Percentiles rank a stretch among this genome's conserved stretches.
phyloP scores from a whole-genome alignment of 2,797 vertebrate species.

The Artibeus jamaicensis region DNA sequence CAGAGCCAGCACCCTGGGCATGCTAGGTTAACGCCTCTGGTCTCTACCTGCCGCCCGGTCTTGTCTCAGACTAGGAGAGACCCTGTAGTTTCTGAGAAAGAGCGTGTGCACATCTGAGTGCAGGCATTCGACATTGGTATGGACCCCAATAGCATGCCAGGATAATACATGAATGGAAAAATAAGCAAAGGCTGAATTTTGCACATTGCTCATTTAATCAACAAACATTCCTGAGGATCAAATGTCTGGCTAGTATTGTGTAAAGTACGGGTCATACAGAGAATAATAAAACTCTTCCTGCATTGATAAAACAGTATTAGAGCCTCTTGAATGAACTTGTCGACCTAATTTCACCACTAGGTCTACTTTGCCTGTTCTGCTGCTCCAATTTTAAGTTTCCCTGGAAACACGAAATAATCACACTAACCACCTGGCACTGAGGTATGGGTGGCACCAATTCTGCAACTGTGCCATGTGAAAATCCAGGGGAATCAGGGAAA shows the following conservation, averaged over 20 bases:
- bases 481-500: background rate
- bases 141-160: background rate
- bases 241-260: background rate
- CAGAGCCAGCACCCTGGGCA: background rate
- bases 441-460: background rate
- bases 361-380: background rate
- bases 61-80: background rate
- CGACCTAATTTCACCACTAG: background rate
- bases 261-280: background rate
- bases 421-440: background rate
- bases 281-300: background rate
- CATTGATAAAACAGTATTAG: background rate
- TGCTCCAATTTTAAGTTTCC: background rate
- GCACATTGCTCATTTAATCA: background rate
- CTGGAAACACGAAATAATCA: slow-evolving; percentile 2
- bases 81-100: background rate
- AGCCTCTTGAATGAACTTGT: background rate
- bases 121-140: background rate
- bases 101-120: background rate
- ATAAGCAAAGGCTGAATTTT: background rate
- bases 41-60: background rate
- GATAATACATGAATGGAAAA: background rate
- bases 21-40: background rate
- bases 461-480: background rate
- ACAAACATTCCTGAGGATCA: background rate